Evolutionary conservation across 2,113 vertebrate species (phyloP).

Genomic region (Actenoides lindsayi): DNA sequence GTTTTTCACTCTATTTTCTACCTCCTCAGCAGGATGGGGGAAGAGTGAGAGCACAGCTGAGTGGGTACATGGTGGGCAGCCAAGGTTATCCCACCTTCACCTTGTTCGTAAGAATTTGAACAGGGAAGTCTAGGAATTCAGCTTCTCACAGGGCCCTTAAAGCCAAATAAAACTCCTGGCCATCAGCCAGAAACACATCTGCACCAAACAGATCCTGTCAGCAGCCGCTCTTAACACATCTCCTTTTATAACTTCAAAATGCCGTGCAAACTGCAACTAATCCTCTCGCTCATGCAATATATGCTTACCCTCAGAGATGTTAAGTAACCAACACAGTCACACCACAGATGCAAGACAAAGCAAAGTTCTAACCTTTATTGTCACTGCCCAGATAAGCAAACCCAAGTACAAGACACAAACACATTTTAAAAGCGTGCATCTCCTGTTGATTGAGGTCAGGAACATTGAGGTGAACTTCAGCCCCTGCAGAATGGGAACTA

Average conservation of each 20-base stretch:
- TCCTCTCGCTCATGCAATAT: background rate
- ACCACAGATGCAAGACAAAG: background rate
- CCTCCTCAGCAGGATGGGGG: background rate
- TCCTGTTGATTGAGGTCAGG: background rate
- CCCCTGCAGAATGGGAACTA: background rate
- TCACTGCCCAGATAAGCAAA: background rate
- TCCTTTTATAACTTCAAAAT: background rate
- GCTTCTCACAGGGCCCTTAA: background rate
- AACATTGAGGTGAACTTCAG: background rate
- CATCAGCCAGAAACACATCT: background rate
- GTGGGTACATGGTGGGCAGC: background rate
- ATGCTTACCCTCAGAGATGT: background rate
- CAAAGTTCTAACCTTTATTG: background rate
- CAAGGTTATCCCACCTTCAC: background rate
- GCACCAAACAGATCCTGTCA: background rate
- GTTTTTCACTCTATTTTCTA: background rate
- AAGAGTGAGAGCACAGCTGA: background rate
- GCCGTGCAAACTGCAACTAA: background rate
- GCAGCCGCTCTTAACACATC: background rate
- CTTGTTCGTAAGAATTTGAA: background rate
- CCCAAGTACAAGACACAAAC: background rate
- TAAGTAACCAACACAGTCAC: background rate
- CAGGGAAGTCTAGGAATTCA: background rate
- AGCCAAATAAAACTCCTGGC: background rate
- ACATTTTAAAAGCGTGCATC: background rate